Evolutionary conservation across 2,797 vertebrate genomes (phyloP), one percentile per base, ranked within the genome.

Genomic region (Myotis myotis): DNA sequence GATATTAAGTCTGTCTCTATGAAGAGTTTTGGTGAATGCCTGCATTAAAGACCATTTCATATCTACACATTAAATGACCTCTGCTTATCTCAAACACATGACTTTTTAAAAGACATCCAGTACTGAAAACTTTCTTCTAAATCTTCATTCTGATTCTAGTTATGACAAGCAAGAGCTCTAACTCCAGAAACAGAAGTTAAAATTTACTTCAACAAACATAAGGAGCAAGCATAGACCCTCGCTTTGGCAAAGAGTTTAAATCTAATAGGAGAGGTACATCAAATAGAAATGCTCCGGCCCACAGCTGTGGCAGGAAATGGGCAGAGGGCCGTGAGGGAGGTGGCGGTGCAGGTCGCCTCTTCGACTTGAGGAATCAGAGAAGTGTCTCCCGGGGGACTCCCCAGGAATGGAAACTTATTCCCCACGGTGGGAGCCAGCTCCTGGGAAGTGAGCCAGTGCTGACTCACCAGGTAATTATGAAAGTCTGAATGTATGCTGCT

Each of bases 401-500:
- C 78, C 51, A 79, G 74, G 64, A 92, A 66, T 13, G 62, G 95
- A 94, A 95, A 76, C 93, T 72, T 79, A 89, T 89, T 89, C 89
- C 66, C 87, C n/a, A 4, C 0, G 4, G 87, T 96, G 62, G 78
- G 66, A 89, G 92, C 25, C 15, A 36, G 84, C 74, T 89, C 81
- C 91, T 74, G 90, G 96, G 91, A 96, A 36, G 51, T 12, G 5
- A 5, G 96, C 72, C 97, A 96, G 80, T 20, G 84, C 93, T 97
- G 94, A 95, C 55, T 96, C 91, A 96, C 87, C 86, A 87, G 74
- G 85, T 93, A 94, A 71, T 85, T 80, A 70, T 15, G 53, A 82
- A 75, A 89, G 62, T 87, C 94, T 71, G 70, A 84, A 89, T 22
- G 72, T 36, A 38, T 11, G 51, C 93, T 41, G 33, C n/a, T 16